Conservation (phyloP, 2,113 vertebrate genomes). For the Colinus virginianus region DNA sequence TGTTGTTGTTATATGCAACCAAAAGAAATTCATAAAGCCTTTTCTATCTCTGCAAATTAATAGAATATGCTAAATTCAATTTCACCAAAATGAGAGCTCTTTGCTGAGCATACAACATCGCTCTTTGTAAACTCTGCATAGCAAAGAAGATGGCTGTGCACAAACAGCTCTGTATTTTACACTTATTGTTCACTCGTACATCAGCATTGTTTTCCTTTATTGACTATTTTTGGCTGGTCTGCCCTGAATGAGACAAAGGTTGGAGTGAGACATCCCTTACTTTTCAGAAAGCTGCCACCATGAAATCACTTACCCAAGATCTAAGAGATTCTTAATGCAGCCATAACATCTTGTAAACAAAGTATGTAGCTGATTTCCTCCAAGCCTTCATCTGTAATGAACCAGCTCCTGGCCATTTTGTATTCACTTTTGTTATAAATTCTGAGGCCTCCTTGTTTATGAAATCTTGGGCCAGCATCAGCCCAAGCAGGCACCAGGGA, state of each 20-base stretch:
- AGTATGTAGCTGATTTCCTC: neutral
- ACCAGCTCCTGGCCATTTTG: neutral
- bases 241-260: neutral
- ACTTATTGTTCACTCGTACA: neutral
- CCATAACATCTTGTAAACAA: neutral
- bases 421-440: constrained; percentile 11
- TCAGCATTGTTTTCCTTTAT: neutral
- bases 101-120: neutral
- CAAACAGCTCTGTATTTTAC: neutral
- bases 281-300: neutral
- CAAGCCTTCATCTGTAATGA: neutral
- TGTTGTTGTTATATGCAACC: neutral
- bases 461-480: neutral
- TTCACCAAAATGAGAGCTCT: neutral
- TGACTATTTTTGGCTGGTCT: neutral
- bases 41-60: neutral
- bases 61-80: neutral
- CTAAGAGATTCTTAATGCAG: neutral
- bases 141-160: neutral
- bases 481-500: neutral
- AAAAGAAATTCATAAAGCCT: neutral
- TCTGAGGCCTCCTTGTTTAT: neutral
- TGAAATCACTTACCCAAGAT: neutral
- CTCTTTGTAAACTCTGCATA: neutral
- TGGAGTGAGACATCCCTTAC: neutral